These are phyloP conservation scores for Heloderma charlesbogerti DNA, from an alignment of 2,113 vertebrate genomes.

Conservation along the genomic window DNA sequence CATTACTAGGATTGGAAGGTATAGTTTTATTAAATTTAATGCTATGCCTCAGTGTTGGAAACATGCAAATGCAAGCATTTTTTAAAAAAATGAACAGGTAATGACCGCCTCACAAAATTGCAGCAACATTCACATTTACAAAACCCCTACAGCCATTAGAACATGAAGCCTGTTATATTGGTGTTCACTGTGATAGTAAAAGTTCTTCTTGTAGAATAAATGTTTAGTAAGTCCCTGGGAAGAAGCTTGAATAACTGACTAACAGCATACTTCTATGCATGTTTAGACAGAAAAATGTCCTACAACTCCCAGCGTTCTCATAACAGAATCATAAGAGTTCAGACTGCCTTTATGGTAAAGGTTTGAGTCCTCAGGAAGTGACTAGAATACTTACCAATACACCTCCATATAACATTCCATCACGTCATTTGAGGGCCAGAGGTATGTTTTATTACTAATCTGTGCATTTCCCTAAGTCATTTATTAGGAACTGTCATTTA, in stretches of 20 bases:
- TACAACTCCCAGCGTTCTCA: too few species aligned
- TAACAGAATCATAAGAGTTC: too few species aligned
- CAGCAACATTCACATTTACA: slow-evolving; percentile 10
- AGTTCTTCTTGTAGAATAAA: neutral
- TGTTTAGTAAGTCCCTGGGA: neutral
- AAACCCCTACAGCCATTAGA: neutral
- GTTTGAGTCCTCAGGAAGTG: too few species aligned
- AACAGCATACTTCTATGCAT: too few species aligned
- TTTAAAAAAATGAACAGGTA: slow-evolving; percentile 27
- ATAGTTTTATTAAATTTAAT: neutral
- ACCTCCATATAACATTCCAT: slow-evolving; percentile 21
- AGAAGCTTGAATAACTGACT: neutral
- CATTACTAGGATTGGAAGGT: neutral
- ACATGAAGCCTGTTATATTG: neutral
- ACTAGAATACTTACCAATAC: slow-evolving; percentile 31
- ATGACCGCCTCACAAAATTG: slow-evolving; percentile 21
- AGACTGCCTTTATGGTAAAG: too few species aligned
- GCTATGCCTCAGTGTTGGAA: neutral
- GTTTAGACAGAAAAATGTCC: too few species aligned
- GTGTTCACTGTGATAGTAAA: neutral
- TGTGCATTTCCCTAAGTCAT: slow-evolving; percentile 25
- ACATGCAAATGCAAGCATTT: neutral
- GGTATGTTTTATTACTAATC: neutral
- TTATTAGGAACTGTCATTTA: slow-evolving; percentile 13
- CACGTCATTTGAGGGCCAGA: neutral